Conservation (phyloP, 2,113 vertebrate species). For the Hippocampus zosterae region DNA sequence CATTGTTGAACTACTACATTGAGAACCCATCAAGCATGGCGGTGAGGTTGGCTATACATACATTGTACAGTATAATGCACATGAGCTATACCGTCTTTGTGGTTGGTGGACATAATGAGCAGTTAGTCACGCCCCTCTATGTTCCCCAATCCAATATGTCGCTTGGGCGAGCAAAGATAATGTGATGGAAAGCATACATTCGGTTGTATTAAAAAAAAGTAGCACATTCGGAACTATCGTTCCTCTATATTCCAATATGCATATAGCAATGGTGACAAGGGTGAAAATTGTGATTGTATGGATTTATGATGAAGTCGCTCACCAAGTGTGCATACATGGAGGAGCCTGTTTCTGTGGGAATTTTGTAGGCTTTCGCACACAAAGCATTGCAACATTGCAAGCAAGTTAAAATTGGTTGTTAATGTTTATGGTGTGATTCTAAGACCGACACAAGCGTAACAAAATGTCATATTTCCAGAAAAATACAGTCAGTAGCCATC, state of each 20-base stretch:
- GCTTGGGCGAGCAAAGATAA: background rate
- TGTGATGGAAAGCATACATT: background rate
- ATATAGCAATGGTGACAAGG: background rate
- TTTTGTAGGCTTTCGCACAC: too few species aligned
- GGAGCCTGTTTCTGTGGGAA: too few species aligned
- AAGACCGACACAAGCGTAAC: too few species aligned
- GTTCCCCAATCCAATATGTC: background rate
- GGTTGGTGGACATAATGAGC: background rate
- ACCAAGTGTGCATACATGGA: too few species aligned
- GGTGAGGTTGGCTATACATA: background rate
- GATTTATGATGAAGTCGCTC: background rate
- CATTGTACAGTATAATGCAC: background rate
- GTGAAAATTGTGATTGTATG: background rate
- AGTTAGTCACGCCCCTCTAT: background rate
- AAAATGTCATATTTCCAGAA: too few species aligned
- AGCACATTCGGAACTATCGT: background rate
- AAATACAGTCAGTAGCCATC: too few species aligned
- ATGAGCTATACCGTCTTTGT: background rate
- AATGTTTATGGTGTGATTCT: too few species aligned
- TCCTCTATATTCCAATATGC: background rate
- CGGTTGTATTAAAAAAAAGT: too few species aligned
- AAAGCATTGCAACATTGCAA: too few species aligned
- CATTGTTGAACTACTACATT: background rate
- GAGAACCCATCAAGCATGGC: background rate
- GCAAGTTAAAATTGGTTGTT: too few species aligned